Percentiles rank a stretch among this genome's conserved stretches.
These are phyloP conservation scores for Corydoras sp. DNA, from an alignment of 2,113 vertebrate genomes.

Conservation along the genomic window DNA sequence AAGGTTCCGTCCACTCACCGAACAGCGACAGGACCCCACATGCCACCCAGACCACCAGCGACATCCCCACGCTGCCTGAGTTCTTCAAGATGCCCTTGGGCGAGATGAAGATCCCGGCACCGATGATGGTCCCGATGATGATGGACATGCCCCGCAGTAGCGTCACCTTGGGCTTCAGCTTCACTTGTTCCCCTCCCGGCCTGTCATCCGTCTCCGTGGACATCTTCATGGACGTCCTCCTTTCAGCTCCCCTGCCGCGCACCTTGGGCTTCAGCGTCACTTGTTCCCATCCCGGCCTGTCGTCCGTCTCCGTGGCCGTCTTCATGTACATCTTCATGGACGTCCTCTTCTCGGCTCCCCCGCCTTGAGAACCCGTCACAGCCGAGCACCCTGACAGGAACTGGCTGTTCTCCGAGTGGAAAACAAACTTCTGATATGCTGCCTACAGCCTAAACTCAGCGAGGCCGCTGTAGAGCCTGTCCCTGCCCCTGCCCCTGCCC, in stretches of 20 bases:
- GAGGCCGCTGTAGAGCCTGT: not conserved
- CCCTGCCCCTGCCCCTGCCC: not conserved
- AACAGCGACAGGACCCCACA: conserved; percentile 91
- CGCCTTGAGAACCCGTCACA: not conserved
- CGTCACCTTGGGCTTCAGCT: conserved; percentile 86
- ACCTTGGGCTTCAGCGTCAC: conserved; percentile 88
- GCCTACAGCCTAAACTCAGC: conserved; percentile 19
- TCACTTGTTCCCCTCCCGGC: conserved; percentile 54
- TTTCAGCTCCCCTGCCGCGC: conserved; percentile 73
- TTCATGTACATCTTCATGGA: too few relatives aligned
- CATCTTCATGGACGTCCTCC: not conserved
- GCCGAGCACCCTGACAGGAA: conserved; percentile 15
- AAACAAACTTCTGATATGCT: conserved; percentile 32
- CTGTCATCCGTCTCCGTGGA: too few relatives aligned
- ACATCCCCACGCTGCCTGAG: conserved; percentile 89
- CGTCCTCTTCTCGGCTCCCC: not conserved
- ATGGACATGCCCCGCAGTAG: conserved; percentile 86
- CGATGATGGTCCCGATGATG: conserved; percentile 92
- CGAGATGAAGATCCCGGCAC: conserved; percentile 95
- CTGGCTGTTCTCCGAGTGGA: conserved; percentile 26
- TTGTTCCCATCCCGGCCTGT: conserved; percentile 5
- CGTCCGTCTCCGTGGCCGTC: too few relatives aligned
- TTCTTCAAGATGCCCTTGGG: conserved; percentile 89
- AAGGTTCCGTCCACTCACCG: conserved; percentile 69
- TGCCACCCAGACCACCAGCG: conserved; percentile 79